Evolutionary conservation across 2,888 invertebrate genomes (phyloP).

Genomic region (Melieria crassipennis): DNA sequence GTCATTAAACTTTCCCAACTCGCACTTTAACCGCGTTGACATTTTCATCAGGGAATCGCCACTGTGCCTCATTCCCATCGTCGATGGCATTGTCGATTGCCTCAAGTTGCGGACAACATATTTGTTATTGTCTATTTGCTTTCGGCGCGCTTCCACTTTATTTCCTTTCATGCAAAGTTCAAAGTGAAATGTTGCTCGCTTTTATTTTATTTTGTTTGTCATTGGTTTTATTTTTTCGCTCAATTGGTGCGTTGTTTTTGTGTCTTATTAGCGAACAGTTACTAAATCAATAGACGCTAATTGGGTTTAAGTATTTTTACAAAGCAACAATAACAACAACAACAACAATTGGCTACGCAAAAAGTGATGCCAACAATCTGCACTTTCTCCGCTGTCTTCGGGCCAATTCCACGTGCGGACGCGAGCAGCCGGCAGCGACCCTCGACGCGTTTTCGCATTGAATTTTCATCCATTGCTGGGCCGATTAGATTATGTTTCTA

Average conservation of each 20-base stretch:
- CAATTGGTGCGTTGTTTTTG: conserved; percentile 10
- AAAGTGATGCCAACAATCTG: no score
- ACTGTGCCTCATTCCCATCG: conserved; percentile 19
- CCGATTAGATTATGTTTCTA: conserved; percentile 33
- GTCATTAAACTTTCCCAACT: no score
- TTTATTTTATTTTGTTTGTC: conserved; percentile 18
- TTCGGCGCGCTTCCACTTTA: not conserved
- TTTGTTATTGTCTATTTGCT: not conserved
- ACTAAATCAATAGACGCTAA: conserved; percentile 30
- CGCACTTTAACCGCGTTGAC: no score
- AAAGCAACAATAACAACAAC: not conserved
- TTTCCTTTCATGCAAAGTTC: conserved; percentile 16
- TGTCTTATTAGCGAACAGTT: conserved; percentile 23
- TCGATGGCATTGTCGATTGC: conserved; percentile 4
- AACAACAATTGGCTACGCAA: not conserved
- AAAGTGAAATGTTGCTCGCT: conserved; percentile 19
- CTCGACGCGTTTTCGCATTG: no score
- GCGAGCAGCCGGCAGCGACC: no score
- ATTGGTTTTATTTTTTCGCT: conserved; percentile 11
- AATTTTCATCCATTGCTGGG: not conserved
- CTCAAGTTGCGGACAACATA: not conserved
- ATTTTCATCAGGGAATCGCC: conserved; percentile 4
- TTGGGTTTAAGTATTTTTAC: conserved; percentile 24
- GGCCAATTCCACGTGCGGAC: no score
- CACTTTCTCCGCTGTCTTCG: no score